These are phyloP conservation scores for Rhincodon typus DNA, from an alignment of 2,797 vertebrate genomes.

Conservation along the genomic window DNA sequence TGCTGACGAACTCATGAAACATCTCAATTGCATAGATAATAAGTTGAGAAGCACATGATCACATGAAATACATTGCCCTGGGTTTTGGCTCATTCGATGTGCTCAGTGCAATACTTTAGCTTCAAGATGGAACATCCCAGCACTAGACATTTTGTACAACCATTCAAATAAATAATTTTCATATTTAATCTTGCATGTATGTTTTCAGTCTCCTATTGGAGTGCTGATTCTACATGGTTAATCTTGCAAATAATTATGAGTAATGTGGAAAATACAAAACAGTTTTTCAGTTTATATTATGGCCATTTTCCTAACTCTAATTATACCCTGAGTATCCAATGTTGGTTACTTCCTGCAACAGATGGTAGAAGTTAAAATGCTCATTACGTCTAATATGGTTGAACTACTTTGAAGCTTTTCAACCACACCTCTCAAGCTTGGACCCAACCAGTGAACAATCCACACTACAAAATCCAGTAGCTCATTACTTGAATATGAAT, in stretches of 20 bases:
- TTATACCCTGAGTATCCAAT: background rate
- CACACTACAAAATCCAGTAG: background rate
- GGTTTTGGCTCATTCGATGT: too few species aligned
- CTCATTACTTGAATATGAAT: background rate
- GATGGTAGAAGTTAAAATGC: background rate
- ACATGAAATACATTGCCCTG: too few species aligned
- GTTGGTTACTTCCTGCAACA: background rate
- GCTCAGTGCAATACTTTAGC: too few species aligned
- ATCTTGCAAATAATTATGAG: background rate
- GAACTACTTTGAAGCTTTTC: background rate
- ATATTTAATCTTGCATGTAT: background rate
- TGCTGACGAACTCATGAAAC: too few species aligned
- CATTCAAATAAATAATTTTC: background rate
- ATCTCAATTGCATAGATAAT: too few species aligned
- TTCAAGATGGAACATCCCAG: too few species aligned
- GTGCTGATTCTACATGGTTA: background rate
- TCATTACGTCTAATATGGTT: background rate
- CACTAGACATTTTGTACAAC: background rate
- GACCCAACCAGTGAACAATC: background rate
- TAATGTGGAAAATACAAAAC: background rate
- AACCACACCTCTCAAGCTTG: background rate
- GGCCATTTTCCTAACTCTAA: background rate
- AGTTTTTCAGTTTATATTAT: background rate
- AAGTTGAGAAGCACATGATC: too few species aligned
- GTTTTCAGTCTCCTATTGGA: background rate